phyloP scores from a whole-genome alignment of 1,140 invertebrate species.

The Vanessa atalanta region DNA sequence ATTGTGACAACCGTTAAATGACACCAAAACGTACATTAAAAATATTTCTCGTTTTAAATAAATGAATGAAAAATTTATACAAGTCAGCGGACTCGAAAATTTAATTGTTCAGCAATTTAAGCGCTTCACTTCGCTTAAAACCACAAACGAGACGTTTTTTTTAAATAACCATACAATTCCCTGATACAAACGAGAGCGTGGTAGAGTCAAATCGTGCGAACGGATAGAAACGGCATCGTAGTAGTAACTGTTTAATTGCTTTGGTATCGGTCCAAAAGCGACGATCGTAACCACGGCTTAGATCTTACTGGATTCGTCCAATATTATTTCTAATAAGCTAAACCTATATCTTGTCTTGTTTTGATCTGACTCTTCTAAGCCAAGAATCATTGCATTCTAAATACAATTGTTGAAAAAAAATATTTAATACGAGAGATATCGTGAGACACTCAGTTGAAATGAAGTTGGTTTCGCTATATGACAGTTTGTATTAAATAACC shows the following conservation, averaged over 20 bases:
- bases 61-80: constrained; percentile 4
- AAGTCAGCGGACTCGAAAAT: not conserved
- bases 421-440: too few relatives aligned
- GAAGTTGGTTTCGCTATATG: too few relatives aligned
- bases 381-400: too few relatives aligned
- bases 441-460: too few relatives aligned
- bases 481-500: too few relatives aligned
- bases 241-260: constrained; percentile 48
- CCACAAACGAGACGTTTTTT: constrained; percentile 5
- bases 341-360: too few relatives aligned
- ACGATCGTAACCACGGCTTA: constrained; percentile 19
- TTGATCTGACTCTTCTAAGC: too few relatives aligned
- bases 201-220: constrained; percentile 40
- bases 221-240: constrained; percentile 33
- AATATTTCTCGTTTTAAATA: not conserved
- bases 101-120: constrained; percentile 10
- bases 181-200: constrained; percentile 22
- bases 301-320: constrained; percentile 25
- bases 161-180: not conserved
- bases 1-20: too few relatives aligned
- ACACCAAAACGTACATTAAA: too few relatives aligned
- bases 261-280: constrained; percentile 48
- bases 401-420: too few relatives aligned
- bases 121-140: not conserved
- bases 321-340: not conserved